A percentile compares a stretch with the other conserved stretches of the same genome.
Conservation (phyloP, 2,888 invertebrate species). For the Oegoconia quadripuncta region DNA sequence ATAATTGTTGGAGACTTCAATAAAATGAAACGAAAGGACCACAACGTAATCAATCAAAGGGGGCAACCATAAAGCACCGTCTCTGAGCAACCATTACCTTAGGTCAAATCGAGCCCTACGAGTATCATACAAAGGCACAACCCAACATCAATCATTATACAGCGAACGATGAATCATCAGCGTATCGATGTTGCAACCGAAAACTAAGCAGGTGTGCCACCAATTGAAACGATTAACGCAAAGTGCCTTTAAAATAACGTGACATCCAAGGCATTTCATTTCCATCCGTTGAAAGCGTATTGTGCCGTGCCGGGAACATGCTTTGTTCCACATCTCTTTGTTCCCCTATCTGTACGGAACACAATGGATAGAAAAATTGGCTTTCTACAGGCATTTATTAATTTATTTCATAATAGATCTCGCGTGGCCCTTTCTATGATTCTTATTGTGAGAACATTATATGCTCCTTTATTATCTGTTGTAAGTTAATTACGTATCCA, state of each 20-base stretch:
- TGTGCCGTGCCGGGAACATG: slow-evolving; percentile 18
- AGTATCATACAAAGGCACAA: no score
- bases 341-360: slow-evolving; percentile 33
- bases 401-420: slow-evolving; percentile 58
- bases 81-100: no score
- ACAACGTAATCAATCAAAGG: no score
- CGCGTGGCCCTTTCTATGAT: slow-evolving; percentile 27
- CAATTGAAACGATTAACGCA: slow-evolving; percentile 19
- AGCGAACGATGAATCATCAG: not conserved
- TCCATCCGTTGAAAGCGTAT: slow-evolving; percentile 24
- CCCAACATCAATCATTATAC: no score
- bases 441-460: not conserved
- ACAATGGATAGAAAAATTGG: slow-evolving; percentile 69
- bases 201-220: slow-evolving; percentile 14
- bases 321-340: slow-evolving; percentile 42
- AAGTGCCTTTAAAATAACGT: slow-evolving; percentile 20
- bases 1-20: no score
- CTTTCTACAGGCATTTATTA: slow-evolving; percentile 53
- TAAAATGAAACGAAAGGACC: no score
- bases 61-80: no score
- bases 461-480: not conserved
- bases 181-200: not conserved
- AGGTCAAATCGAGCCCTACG: no score
- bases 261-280: slow-evolving; percentile 23
- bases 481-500: no score